A percentile compares a stretch with the other conserved stretches of the same genome.
phyloP scores from a whole-genome alignment of 1,140 invertebrate species.

The Phortica variegata region DNA sequence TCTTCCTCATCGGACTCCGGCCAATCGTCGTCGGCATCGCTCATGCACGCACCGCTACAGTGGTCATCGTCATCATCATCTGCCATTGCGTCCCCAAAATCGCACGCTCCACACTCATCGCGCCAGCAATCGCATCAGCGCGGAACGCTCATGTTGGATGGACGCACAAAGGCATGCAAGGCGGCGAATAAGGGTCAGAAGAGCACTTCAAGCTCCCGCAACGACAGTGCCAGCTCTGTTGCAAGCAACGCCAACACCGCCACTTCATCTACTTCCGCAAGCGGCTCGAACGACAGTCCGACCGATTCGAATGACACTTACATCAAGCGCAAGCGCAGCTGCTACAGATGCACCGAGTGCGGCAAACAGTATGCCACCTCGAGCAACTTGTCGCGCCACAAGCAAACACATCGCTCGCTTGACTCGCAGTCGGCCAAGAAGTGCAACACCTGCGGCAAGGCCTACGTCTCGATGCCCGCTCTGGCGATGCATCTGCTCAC shows the following conservation, averaged over 20 bases:
- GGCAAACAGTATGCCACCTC: conserved; percentile 96
- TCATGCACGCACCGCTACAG: conserved; percentile 4
- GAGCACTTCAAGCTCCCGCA: conserved; percentile 11
- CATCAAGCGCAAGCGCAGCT: conserved; percentile 60
- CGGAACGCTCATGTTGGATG: conserved; percentile 38
- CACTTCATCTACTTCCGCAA: background rate
- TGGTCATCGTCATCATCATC: conserved; percentile 1
- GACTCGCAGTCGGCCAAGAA: conserved; percentile 92
- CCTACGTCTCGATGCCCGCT: conserved; percentile 97
- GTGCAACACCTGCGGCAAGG: conserved; percentile 91
- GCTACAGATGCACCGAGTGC: conserved; percentile 92
- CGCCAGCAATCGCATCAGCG: conserved; percentile 25
- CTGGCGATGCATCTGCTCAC: conserved; percentile 96
- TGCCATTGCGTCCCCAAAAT: background rate
- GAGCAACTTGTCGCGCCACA: conserved; percentile 93
- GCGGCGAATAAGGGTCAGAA: conserved; percentile 28
- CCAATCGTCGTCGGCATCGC: conserved; percentile 45
- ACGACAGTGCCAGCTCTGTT: conserved; percentile 34
- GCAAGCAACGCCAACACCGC: conserved; percentile 42
- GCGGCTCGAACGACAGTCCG: background rate
- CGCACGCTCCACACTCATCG: too few relatives aligned
- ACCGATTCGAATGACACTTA: conserved; percentile 65
- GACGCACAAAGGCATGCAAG: conserved; percentile 55
- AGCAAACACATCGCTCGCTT: conserved; percentile 92
- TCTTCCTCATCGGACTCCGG: conserved; percentile 57